phyloP scores from a whole-genome alignment of 1,140 invertebrate genomes.

The Drosophila ficusphila region DNA sequence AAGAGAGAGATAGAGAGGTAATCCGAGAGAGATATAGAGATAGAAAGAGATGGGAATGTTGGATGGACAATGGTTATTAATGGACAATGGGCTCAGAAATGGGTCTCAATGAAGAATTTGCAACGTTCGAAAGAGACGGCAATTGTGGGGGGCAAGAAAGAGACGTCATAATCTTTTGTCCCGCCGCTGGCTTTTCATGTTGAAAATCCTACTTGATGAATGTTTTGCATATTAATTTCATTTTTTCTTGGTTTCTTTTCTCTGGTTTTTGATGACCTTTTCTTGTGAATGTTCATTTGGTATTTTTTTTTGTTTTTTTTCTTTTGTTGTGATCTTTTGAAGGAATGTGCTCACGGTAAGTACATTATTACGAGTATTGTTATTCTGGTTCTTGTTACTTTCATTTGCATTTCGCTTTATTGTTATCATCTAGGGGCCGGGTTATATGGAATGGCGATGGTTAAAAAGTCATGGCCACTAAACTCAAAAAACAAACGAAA shows the following conservation, averaged over 20 bases:
- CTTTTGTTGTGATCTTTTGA: constrained; percentile 50
- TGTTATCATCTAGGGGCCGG: constrained; percentile 30
- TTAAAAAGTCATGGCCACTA: constrained; percentile 44
- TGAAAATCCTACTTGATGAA: constrained; percentile 52
- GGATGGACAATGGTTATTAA: constrained; percentile 74
- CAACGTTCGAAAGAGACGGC: constrained; percentile 4
- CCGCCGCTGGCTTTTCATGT: constrained; percentile 32
- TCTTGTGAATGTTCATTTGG: constrained; percentile 41
- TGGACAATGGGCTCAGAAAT: constrained; percentile 51
- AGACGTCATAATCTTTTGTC: constrained; percentile 42
- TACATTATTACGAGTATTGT: constrained; percentile 49
- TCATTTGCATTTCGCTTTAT: constrained; percentile 43
- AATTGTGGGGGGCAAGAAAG: not conserved
- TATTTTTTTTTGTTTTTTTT: constrained; percentile 12
- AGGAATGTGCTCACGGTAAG: constrained; percentile 43
- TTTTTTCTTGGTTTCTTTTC: constrained; percentile 23
- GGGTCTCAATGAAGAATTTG: constrained; percentile 34
- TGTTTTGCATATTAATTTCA: constrained; percentile 52
- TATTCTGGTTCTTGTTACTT: constrained; percentile 28
- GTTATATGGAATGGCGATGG: constrained; percentile 43
- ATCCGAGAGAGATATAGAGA: constrained; percentile 33
- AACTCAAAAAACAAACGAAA: constrained; percentile 38
- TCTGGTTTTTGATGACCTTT: constrained; percentile 29
- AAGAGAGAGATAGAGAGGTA: constrained; percentile 17
- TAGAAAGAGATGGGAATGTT: constrained; percentile 59